phyloP scores from a whole-genome alignment of 2,888 invertebrate genomes.

The Leptinotarsa tumamoca region DNA sequence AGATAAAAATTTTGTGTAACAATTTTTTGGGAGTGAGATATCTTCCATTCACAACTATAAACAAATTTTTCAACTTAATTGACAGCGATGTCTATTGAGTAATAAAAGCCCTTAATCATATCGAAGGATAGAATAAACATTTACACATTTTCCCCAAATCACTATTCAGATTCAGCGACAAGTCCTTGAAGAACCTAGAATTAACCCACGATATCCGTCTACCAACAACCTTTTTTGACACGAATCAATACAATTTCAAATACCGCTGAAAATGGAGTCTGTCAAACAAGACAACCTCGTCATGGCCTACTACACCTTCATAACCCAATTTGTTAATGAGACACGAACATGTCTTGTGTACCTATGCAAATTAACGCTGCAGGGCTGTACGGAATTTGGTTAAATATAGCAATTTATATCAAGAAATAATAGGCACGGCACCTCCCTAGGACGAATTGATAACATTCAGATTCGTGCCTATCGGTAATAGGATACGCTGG shows the following conservation, averaged over 20 bases:
- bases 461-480: conserved; percentile 12
- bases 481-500: conserved; percentile 2
- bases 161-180: no score
- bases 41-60: no score
- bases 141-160: neutral
- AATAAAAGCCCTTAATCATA: no score
- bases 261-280: neutral
- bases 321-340: conserved; percentile 29
- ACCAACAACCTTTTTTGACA: no score
- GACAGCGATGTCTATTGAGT: no score
- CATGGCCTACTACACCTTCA: conserved; percentile 10
- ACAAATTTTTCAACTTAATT: no score
- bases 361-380: conserved; percentile 24
- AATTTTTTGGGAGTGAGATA: no score
- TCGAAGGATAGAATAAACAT: no score
- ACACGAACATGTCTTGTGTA: conserved; percentile 23
- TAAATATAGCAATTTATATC: conserved; percentile 18
- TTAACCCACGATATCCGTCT: neutral
- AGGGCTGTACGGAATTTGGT: conserved; percentile 13
- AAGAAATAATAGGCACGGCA: conserved; percentile 5
- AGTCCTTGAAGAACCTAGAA: no score
- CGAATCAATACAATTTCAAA: neutral
- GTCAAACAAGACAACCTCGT: neutral
- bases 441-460: conserved; percentile 5
- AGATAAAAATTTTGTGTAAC: no score